Evolutionary conservation across 1,140 invertebrate species (phyloP), one percentile per base, ranked within the genome.

Genomic region (Lerema accius): DNA sequence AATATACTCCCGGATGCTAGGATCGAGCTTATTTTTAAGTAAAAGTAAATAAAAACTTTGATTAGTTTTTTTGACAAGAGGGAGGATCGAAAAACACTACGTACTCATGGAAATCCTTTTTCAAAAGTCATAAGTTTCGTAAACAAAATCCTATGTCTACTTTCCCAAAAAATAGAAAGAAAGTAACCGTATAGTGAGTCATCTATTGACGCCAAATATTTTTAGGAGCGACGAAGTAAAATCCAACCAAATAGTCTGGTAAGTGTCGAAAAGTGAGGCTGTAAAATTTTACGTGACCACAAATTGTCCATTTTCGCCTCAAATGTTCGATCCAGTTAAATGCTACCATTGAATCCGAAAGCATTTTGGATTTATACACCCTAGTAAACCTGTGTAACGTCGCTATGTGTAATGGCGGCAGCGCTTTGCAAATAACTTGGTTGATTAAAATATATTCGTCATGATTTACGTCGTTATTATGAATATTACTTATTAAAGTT

Each of bases 201-300:
- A 9, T 43, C 26, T n/a, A 46, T 46, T 13, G 26, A 26, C n/a
- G 26, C 15, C 11, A n/a, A 46, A 58, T 46, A 58, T 58, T 58
- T 46, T 15, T 16, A 14, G 10, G 9, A 45, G 28, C 28, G 7
- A n/a, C 55, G 26, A 42, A 45, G 45, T 58, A 58, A 67, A 62
- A 67, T 63, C 28, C 28, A 11, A 62, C 45, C 49, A 32, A 67
- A 67, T 64, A 65, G 62, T 67, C 65, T 62, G 60, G 65, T 62
- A 71, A 65, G 65, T 65, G 56, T 71, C 61, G 63, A 65, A 62
- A 55, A 63, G 56, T 60, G 63, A 14, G 60, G 59, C 15, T 60
- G 53, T 70, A 65, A 68, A 68, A 68, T 66, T 68, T 68, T 69
- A 66, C 43, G 70, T 13, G 49, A 40, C 35, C 63, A 72, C 66